These are phyloP conservation scores for Mormyrus proboscirostris DNA, from an alignment of 2,797 vertebrate genomes.

Conservation along the genomic window DNA sequence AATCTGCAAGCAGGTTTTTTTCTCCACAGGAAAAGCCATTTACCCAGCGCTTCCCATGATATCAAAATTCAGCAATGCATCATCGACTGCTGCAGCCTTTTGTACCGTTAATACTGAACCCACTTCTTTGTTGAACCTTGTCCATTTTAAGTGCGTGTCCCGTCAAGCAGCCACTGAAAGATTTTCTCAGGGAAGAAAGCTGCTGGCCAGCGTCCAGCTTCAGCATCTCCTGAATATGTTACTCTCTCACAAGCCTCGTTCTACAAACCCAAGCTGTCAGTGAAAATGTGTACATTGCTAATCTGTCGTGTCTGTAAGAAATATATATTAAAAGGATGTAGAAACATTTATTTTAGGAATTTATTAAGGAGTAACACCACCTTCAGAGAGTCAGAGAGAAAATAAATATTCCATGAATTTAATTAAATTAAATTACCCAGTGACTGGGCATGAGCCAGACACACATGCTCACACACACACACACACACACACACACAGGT, in stretches of 20 bases:
- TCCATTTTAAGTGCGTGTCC: not conserved
- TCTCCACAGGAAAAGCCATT: not conserved
- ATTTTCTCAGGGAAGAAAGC: not conserved
- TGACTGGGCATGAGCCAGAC: not conserved
- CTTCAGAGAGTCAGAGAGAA: not conserved
- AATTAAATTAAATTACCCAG: not conserved
- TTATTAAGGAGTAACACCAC: not conserved
- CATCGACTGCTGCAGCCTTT: not conserved
- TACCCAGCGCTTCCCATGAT: not conserved
- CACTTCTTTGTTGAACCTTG: slow-evolving; percentile 9
- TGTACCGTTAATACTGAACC: not conserved
- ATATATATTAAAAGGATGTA: not conserved
- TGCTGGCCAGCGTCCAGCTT: not conserved
- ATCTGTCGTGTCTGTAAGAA: not conserved
- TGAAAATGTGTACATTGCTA: not conserved
- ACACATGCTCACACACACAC: not conserved
- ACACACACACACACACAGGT: not conserved
- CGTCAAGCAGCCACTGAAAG: not conserved
- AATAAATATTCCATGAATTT: not conserved
- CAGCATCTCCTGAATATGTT: not conserved
- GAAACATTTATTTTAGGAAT: not conserved
- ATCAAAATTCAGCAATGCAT: not conserved
- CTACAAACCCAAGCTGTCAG: not conserved
- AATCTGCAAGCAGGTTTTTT: not conserved
- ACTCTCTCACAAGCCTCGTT: not conserved